Conservation (phyloP, 2,888 invertebrate genomes). For the Cybosia mesomella region DNA sequence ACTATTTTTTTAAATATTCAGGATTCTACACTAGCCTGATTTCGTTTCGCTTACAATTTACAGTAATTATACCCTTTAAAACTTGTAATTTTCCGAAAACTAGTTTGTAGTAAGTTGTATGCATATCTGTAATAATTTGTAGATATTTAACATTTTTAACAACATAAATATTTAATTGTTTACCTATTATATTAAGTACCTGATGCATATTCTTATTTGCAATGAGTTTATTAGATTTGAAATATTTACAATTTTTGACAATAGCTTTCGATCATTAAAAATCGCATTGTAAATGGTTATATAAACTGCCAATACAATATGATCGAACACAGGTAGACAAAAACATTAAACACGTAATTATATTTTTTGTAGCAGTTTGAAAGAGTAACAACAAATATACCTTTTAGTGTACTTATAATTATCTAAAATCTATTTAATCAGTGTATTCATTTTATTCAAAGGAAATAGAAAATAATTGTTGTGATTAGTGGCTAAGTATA, state of each 20-base stretch:
- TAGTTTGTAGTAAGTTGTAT: not conserved
- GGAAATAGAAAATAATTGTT: conserved; percentile 66
- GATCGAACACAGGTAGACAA: not conserved
- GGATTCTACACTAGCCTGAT: conserved; percentile 62
- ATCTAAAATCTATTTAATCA: conserved; percentile 41
- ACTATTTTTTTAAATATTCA: conserved; percentile 42
- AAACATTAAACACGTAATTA: not conserved
- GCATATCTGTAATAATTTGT: not conserved
- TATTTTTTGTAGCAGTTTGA: conserved; percentile 10
- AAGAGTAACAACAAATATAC: conserved; percentile 23
- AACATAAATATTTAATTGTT: conserved; percentile 22
- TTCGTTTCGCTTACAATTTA: not conserved
- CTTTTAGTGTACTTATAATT: conserved; percentile 27
- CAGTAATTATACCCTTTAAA: conserved; percentile 14
- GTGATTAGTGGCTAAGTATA: conserved; percentile 83
- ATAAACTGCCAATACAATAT: not conserved
- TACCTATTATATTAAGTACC: not conserved
- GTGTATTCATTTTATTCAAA: conserved; percentile 55
- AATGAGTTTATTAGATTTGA: not conserved
- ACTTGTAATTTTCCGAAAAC: conserved; percentile 27
- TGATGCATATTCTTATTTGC: too few relatives aligned
- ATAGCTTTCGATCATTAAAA: not conserved
- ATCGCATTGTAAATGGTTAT: not conserved
- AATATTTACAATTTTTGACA: not conserved
- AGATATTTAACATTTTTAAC: conserved; percentile 17